These are phyloP conservation scores for Sphaerophoria rueppellii DNA, from an alignment of 2,888 invertebrate species.

Conservation along the genomic window DNA sequence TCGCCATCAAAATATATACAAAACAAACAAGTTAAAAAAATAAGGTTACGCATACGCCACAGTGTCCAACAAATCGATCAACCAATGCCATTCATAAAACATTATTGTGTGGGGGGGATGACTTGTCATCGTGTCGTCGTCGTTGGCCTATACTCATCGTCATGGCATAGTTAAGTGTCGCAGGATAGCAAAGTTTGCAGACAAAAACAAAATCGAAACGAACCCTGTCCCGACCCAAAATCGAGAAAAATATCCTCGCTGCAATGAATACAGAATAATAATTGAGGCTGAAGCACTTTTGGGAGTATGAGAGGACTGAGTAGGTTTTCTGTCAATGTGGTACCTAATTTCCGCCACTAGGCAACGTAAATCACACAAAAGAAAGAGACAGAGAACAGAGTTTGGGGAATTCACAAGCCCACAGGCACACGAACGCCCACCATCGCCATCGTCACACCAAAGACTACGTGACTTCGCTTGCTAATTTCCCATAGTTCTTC, in stretches of 20 bases:
- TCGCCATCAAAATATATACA: not conserved
- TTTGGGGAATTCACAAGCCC: not conserved
- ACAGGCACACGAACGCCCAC: too few relatives aligned
- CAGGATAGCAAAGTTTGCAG: constrained; percentile 24
- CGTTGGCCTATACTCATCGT: not conserved
- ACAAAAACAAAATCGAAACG: too few relatives aligned
- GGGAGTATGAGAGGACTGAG: constrained; percentile 4
- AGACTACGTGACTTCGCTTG: constrained; percentile 67
- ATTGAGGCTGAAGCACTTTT: constrained; percentile 36
- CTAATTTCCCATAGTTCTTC: constrained; percentile 60
- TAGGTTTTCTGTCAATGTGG: constrained; percentile 53
- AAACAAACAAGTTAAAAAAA: constrained; percentile 13
- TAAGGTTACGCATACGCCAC: constrained; percentile 61
- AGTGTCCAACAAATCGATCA: constrained; percentile 39
- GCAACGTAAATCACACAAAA: constrained; percentile 66
- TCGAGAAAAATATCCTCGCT: constrained; percentile 40
- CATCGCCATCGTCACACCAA: not conserved
- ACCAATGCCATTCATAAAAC: constrained; percentile 44
- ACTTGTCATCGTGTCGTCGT: not conserved
- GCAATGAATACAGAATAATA: constrained; percentile 62
- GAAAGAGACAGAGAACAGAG: constrained; percentile 17
- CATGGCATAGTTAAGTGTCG: not conserved
- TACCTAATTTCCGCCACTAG: constrained; percentile 66
- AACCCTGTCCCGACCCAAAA: not conserved
- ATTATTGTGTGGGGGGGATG: not conserved